Evolutionary conservation across 1,140 invertebrate species (phyloP), one percentile per base, ranked within the genome.

Genomic region (Cylas formicarius): DNA sequence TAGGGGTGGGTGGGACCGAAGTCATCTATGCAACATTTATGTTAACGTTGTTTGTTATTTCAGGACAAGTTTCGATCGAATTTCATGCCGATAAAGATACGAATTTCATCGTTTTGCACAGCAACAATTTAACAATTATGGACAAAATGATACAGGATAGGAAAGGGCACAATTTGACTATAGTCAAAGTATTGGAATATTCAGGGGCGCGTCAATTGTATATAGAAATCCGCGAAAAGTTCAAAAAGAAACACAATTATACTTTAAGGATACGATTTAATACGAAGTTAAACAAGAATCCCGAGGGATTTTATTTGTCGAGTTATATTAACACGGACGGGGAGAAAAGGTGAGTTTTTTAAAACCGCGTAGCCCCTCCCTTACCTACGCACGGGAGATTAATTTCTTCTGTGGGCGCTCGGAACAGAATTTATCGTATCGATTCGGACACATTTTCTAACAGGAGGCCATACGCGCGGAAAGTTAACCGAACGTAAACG

Each of bases 291-390:
- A 80, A 78, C 48, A 80, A 77, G 32, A 82, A 86, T 55, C 76
- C 92, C 44, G 80, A 89, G 62, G 94, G 93, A 1, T 94, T 97
- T 72, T 97, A 96, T 70, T 72, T 93, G 13, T 89, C 90, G 53
- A 86, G 83, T 52, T 95, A 94, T 55, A 77, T 79, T 32, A 81
- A 74, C 43, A 68, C 72, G 22, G 73, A 78, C 53, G 84, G 84
- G 29, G 76, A 87, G 56, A 82, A 78, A 67, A 85, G 84, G 90
- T 93, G 68, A 73, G 60, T 62, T n/a, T n/a, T n/a, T n/a, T n/a
- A n/a, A n/a, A n/a, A n/a, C n/a, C n/a, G n/a, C n/a, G n/a, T n/a
- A n/a, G n/a, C n/a, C n/a, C n/a, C n/a, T n/a, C n/a, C n/a, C n/a
- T n/a, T n/a, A n/a, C n/a, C n/a, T n/a, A n/a, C n/a, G n/a, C n/a